phyloP scores from a whole-genome alignment of 2,888 invertebrate genomes.

The Meliscaeva auricollis region DNA sequence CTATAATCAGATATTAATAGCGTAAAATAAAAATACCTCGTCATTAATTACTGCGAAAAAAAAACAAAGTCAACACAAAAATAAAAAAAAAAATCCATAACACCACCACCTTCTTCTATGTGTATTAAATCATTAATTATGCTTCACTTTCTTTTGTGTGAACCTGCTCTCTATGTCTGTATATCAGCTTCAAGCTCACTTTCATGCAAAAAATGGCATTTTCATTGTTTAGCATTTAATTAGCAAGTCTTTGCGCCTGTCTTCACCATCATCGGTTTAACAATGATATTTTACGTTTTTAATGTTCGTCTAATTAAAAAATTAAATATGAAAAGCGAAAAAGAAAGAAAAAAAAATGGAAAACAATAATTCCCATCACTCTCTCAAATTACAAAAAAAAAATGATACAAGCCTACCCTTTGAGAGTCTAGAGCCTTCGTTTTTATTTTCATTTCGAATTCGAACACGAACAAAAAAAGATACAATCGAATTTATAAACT shows the following conservation, averaged over 20 bases:
- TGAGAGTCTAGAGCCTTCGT: not conserved
- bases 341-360: not conserved
- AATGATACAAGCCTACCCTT: too few species aligned
- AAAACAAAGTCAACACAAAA: not conserved
- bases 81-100: too few species aligned
- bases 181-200: slow-evolving; percentile 5
- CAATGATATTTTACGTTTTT: slow-evolving; percentile 42
- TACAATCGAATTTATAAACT: slow-evolving; percentile 55
- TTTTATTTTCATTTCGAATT: slow-evolving; percentile 33
- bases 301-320: slow-evolving; percentile 51
- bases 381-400: slow-evolving; percentile 37
- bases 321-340: not conserved
- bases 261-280: not conserved
- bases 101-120: not conserved
- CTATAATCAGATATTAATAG: not conserved
- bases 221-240: slow-evolving; percentile 20
- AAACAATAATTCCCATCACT: slow-evolving; percentile 12
- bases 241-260: slow-evolving; percentile 1
- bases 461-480: not conserved
- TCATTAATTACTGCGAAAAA: not conserved
- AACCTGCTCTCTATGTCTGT: too few species aligned
- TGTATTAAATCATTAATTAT: not conserved
- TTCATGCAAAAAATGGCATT: slow-evolving; percentile 10
- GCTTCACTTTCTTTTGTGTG: slow-evolving; percentile 7
- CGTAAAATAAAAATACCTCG: not conserved